Base-by-base conservation (phyloP, 1,140 invertebrate species). In the Magallana gigas region DNA sequence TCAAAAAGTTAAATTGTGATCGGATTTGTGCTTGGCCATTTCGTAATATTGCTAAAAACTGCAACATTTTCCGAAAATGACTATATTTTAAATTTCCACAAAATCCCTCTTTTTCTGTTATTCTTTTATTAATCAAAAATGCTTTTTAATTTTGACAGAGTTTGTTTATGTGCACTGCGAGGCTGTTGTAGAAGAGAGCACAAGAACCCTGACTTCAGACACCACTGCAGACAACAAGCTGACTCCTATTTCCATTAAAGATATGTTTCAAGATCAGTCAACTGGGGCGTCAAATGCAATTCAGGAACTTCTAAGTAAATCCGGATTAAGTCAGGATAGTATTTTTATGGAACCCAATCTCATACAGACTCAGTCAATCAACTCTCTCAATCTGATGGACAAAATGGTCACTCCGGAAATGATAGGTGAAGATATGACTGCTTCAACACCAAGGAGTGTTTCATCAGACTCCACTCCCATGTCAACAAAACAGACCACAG, bases 211-310 rank as follows among this genome's bases (percentile, higher is more conserved):
- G 68, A 71, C 68, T 8, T 8, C 36, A 18, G 36, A 48, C 36
- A 48, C 36, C 36, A 71, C 18, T 23, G 1, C 68, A 29, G 68
- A 71, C 1, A 71, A 12, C 23, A 71, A 23, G 12, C 11, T 71
- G 8, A 71, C 18, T 71, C 68, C 68, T 29, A 71, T 71, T 29
- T 71, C 68, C 68, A 71, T 71, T 11, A 71, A 71, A 71, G 68
- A 71, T 18, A 71, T 71, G 68, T 71, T 71, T 71, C 68, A 71
- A 71, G 68, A 71, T 12, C n/a, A 23, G 68, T 71, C 68, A 9
- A 71, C 68, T 11, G 68, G 68, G 1, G 68, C 68, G 36, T 71
- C 68, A 12, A 71, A 71, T 71, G 68, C 68, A 71, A 71, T 71
- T 71, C n/a, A 71, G 23, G 68, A 71, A 71, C 68, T 71, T 18